A percentile compares a stretch with the other conserved stretches of the same genome.
Conservation (phyloP, 2,797 vertebrate species). For the Lindbergichthys nudifrons region DNA sequence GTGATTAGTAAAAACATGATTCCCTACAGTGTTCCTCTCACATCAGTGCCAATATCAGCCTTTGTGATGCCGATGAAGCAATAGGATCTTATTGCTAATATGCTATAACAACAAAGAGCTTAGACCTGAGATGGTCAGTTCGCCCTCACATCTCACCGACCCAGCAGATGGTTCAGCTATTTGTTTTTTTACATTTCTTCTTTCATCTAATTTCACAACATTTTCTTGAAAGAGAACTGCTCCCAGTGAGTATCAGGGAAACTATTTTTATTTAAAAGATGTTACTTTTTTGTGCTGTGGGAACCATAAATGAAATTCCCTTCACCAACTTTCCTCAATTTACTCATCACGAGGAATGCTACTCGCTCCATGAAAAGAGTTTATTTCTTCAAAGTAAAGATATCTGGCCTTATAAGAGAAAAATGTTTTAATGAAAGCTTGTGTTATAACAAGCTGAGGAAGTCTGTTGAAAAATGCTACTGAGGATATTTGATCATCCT, state of each 20-base stretch:
- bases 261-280: background rate
- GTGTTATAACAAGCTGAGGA: background rate
- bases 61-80: conserved; percentile 8
- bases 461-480: background rate
- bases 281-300: background rate
- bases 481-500: background rate
- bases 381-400: background rate
- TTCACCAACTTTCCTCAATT: background rate
- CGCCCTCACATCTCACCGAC: background rate
- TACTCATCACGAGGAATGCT: background rate
- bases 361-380: background rate
- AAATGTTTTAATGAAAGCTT: background rate
- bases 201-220: no score
- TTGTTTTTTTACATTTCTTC: background rate
- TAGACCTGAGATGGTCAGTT: background rate
- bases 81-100: conserved; percentile 1
- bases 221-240: background rate
- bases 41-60: conserved; percentile 5
- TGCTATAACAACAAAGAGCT: background rate
- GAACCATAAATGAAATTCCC: background rate
- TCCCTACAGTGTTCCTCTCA: conserved; percentile 12
- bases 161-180: background rate
- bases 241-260: background rate
- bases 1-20: conserved; percentile 11
- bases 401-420: no score